Percentiles rank a stretch among this genome's conserved stretches.
Conservation (phyloP, 2,888 invertebrate species). For the Microdon myrmicae region DNA sequence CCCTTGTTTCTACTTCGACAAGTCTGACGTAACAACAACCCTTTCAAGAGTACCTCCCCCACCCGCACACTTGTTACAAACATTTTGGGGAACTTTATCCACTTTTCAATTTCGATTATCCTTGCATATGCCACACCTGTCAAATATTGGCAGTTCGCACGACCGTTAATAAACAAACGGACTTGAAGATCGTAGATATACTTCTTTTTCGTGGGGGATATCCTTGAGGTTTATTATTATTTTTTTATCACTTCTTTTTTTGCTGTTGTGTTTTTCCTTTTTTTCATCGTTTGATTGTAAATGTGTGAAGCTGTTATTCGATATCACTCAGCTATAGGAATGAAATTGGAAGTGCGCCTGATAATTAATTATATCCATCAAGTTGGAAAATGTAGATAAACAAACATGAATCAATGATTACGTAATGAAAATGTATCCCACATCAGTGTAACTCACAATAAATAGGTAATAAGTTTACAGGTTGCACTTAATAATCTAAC, state of each 20-base stretch:
- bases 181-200: no score
- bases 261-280: conserved; percentile 7
- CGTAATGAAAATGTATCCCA: no score
- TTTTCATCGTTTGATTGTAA: not conserved
- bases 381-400: conserved; percentile 33
- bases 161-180: conserved; percentile 20
- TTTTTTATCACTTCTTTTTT: conserved; percentile 7
- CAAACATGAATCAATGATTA: no score
- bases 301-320: conserved; percentile 31
- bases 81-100: conserved; percentile 26
- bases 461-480: no score
- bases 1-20: no score
- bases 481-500: no score
- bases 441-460: no score
- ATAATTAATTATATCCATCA: conserved; percentile 34
- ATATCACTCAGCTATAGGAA: conserved; percentile 35
- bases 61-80: not conserved
- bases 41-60: conserved; percentile 22
- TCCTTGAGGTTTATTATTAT: not conserved
- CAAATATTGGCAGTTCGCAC: conserved; percentile 45
- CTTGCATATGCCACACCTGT: conserved; percentile 49
- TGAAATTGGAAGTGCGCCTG: conserved; percentile 42
- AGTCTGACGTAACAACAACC: not conserved
- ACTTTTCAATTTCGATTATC: conserved; percentile 51
- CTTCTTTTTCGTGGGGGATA: no score